Conservation (phyloP, 2,797 vertebrate species). For the Gymnocypris eckloni region DNA sequence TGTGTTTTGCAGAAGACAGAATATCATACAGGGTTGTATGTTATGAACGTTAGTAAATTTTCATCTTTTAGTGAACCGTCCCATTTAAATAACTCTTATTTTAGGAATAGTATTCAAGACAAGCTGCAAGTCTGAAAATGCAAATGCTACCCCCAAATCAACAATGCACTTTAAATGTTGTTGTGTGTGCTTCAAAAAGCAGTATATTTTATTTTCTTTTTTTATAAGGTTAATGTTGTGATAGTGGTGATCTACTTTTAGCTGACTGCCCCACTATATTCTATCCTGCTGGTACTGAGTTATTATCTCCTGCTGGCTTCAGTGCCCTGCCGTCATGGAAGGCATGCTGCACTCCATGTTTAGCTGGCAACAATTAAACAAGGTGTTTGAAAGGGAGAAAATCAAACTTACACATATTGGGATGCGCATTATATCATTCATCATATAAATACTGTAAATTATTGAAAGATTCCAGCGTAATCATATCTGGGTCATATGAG, state of each 20-base stretch:
- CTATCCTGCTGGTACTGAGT: conserved; percentile 18
- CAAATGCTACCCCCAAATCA: not conserved
- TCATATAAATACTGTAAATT: not conserved
- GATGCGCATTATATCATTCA: not conserved
- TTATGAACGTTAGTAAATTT: not conserved
- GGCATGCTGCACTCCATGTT: conserved; percentile 10
- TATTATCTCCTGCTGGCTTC: conserved; percentile 12
- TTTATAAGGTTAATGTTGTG: conserved; percentile 5
- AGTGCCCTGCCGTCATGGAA: not conserved
- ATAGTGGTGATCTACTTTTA: not conserved
- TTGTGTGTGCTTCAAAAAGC: not conserved
- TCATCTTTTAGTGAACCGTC: not conserved
- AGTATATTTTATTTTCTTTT: not conserved
- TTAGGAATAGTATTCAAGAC: not conserved
- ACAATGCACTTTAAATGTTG: not conserved
- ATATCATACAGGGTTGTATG: not conserved
- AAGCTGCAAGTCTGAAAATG: not conserved
- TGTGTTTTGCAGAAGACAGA: not conserved
- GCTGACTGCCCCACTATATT: not conserved
- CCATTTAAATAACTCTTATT: not conserved
- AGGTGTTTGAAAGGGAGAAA: not conserved
- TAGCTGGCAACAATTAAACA: conserved; percentile 23
- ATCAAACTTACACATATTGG: not conserved
- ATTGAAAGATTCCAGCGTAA: not conserved
- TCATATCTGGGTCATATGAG: not conserved